Percentiles rank a stretch among this genome's conserved stretches.
These are phyloP conservation scores for Castor canadensis DNA, from an alignment of 2,113 vertebrate species.

Conservation along the genomic window DNA sequence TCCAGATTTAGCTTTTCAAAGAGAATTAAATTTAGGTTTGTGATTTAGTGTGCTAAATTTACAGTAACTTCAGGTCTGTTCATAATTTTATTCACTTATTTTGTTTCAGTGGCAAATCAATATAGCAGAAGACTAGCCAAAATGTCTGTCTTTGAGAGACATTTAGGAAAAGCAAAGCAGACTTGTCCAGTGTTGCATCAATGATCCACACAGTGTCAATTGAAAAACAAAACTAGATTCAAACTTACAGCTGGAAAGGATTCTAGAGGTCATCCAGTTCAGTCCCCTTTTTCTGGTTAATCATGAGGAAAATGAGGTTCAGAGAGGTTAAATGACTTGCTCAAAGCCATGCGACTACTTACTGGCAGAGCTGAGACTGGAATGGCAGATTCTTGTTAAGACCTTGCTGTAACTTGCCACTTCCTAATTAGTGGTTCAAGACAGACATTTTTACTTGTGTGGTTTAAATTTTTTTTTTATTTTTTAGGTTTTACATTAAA, in stretches of 20 bases:
- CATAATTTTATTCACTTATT: constrained; percentile 19
- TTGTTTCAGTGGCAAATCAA: constrained; percentile 26
- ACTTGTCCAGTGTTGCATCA: background rate
- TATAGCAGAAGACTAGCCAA: background rate
- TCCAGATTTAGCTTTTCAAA: constrained; percentile 41
- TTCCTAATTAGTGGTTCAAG: constrained; percentile 50
- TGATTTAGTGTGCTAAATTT: constrained; percentile 28
- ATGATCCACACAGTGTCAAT: background rate
- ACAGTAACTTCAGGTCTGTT: constrained; percentile 32
- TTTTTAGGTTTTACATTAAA: constrained; percentile 17
- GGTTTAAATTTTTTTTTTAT: background rate
- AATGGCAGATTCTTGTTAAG: background rate
- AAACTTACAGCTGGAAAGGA: background rate
- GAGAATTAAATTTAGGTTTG: background rate
- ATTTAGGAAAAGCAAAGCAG: constrained; percentile 15
- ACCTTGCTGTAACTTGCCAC: constrained; percentile 24
- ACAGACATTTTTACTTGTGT: background rate
- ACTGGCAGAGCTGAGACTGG: background rate
- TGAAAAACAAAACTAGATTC: constrained; percentile 7
- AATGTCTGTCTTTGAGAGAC: background rate
- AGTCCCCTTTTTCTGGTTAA: constrained; percentile 7
- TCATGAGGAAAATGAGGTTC: constrained; percentile 41
- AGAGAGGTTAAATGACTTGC: constrained; percentile 5
- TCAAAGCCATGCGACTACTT: background rate
- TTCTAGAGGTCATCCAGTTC: constrained; percentile 17